A percentile compares a stretch with the other conserved stretches of the same genome.
Evolutionary conservation across 2,888 invertebrate species (phyloP).

Genomic region (Doris montereyensis): DNA sequence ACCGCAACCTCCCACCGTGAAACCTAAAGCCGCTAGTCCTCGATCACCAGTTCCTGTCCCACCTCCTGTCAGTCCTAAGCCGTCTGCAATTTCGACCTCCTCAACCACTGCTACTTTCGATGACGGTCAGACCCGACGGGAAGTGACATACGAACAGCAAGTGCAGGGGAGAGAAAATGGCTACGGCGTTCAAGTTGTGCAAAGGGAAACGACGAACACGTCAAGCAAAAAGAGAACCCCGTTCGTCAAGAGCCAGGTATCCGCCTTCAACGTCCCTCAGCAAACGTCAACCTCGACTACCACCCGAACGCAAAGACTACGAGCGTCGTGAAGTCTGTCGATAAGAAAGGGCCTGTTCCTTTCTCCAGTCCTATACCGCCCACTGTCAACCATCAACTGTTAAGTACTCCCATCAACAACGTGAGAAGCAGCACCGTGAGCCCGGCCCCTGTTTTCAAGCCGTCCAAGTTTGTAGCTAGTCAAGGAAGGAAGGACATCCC

Average conservation of each 20-base stretch:
- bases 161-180: conserved; percentile 33
- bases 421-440: neutral
- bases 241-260: conserved; percentile 20
- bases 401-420: neutral
- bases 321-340: too few species aligned
- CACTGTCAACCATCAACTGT: neutral
- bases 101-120: conserved; percentile 36
- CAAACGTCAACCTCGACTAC: too few species aligned
- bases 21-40: neutral
- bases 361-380: neutral
- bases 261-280: conserved; percentile 34
- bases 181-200: neutral
- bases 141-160: conserved; percentile 33
- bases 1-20: neutral
- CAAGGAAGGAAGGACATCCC: conserved; percentile 29
- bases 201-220: conserved; percentile 23
- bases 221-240: conserved; percentile 6
- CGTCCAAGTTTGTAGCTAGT: conserved; percentile 32
- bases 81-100: conserved; percentile 6
- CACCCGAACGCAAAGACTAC: too few species aligned
- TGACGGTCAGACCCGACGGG: conserved; percentile 35
- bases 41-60: neutral
- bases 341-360: neutral
- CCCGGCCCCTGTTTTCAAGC: conserved; percentile 32
- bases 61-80: conserved; percentile 21